Conservation (phyloP, 2,888 invertebrate genomes). For the Frankliniella intonsa region DNA sequence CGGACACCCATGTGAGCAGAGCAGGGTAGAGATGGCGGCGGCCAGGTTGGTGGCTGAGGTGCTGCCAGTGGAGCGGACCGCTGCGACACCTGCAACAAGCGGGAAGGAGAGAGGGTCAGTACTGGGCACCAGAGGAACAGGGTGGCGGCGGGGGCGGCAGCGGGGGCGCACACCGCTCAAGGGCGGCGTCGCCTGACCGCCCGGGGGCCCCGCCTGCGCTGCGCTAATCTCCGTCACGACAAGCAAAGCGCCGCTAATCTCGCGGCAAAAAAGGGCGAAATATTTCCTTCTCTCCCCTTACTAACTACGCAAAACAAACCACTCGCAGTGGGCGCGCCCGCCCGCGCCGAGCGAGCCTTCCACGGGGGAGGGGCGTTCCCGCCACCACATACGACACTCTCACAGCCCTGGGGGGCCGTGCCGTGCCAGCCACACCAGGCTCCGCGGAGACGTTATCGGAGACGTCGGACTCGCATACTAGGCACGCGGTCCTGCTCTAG, state of each 20-base stretch:
- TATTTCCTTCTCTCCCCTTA: neutral
- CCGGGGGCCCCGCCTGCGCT: neutral
- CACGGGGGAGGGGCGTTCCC: no score
- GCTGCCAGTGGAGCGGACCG: neutral
- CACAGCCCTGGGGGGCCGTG: no score
- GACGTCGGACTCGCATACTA: no score
- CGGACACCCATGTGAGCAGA: slow-evolving; percentile 25
- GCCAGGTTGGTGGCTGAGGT: neutral
- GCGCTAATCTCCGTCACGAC: neutral
- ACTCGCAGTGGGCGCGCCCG: no score
- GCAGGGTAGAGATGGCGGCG: neutral
- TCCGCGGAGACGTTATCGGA: no score
- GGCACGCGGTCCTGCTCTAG: neutral
- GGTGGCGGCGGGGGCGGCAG: neutral
- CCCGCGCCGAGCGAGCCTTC: no score
- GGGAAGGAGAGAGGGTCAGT: neutral
- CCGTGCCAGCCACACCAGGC: no score
- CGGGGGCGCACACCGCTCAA: neutral
- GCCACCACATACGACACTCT: no score
- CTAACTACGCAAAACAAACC: no score
- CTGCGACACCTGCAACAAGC: neutral
- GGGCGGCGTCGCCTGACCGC: neutral
- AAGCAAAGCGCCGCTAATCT: neutral
- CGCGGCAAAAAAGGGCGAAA: neutral
- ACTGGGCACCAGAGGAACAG: neutral